A percentile compares a stretch with the other conserved stretches of the same genome.
phyloP scores from a whole-genome alignment of 2,888 invertebrate genomes.

The Mamestra brassicae region DNA sequence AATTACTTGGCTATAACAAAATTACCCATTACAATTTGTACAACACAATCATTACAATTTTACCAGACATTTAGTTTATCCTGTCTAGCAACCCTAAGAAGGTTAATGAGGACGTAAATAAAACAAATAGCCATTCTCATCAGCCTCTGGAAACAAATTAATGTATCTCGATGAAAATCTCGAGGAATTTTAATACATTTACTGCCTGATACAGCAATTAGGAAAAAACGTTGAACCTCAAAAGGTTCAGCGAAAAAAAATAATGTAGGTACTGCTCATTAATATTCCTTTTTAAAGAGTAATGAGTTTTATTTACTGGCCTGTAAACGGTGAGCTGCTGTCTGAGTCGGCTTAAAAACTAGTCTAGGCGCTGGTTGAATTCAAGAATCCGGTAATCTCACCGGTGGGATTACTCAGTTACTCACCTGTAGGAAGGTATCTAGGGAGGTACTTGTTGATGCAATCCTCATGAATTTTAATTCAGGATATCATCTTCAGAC shows the following conservation, averaged over 20 bases:
- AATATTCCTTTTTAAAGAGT: slow-evolving; percentile 14
- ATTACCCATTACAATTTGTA: slow-evolving; percentile 31
- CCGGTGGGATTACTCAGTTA: too few species aligned
- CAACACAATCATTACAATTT: slow-evolving; percentile 19
- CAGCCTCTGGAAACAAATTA: slow-evolving; percentile 48
- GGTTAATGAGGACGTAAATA: slow-evolving; percentile 63
- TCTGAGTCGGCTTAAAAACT: background rate
- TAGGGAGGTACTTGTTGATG: background rate
- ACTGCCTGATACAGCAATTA: slow-evolving; percentile 16
- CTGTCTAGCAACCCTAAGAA: slow-evolving; percentile 31
- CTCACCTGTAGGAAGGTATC: too few species aligned
- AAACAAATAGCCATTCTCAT: slow-evolving; percentile 61
- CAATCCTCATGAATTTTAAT: background rate
- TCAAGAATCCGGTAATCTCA: background rate
- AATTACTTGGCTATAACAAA: background rate
- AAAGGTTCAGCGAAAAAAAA: slow-evolving; percentile 3
- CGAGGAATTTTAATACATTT: slow-evolving; percentile 23
- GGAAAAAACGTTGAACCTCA: background rate
- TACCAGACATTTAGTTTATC: slow-evolving; percentile 21
- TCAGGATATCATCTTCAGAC: too few species aligned
- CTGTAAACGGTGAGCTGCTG: background rate
- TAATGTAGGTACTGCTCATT: slow-evolving; percentile 15
- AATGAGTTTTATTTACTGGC: background rate
- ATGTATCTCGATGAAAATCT: slow-evolving; percentile 36
- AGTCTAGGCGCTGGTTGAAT: background rate